A percentile compares a stretch with the other conserved stretches of the same genome.
phyloP scores from a whole-genome alignment of 2,888 invertebrate genomes.

The Phytoseiulus persimilis region DNA sequence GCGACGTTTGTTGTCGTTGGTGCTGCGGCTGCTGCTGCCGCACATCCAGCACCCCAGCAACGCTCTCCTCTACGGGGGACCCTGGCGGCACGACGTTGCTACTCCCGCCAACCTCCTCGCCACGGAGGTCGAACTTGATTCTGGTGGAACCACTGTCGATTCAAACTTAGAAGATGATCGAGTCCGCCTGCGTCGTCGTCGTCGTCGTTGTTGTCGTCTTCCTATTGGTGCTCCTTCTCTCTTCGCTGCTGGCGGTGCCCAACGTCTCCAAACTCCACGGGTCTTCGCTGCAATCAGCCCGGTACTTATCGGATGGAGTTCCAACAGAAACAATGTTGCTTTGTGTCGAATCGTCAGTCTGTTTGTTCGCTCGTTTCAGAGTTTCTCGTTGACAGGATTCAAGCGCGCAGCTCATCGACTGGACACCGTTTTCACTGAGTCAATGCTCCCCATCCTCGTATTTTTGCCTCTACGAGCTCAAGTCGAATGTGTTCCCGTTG shows the following conservation, averaged over 20 bases:
- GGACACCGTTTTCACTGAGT: not conserved
- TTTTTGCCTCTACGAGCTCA: too few relatives aligned
- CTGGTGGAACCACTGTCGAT: not conserved
- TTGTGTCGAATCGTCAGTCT: not conserved
- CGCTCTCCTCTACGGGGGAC: slow-evolving; percentile 38
- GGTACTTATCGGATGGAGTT: not conserved
- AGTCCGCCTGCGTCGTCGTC: not conserved
- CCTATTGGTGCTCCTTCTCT: not conserved
- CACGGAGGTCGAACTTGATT: not conserved
- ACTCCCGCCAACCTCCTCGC: slow-evolving; percentile 12
- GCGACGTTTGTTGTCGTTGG: not conserved
- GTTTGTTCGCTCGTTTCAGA: not conserved
- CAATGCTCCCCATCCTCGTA: too few relatives aligned
- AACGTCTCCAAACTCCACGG: not conserved
- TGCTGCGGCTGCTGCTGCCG: slow-evolving; percentile 30
- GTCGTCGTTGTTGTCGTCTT: not conserved
- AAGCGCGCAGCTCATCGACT: not conserved
- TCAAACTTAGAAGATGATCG: not conserved
- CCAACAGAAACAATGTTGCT: not conserved
- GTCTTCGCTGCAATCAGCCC: not conserved
- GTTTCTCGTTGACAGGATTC: not conserved
- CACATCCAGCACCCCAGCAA: slow-evolving; percentile 39
- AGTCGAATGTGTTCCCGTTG: too few relatives aligned
- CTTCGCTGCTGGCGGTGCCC: not conserved
- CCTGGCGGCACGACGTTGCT: slow-evolving; percentile 33